Conservation (phyloP, 1,140 invertebrate species). For the Meloidogyne exigua region DNA sequence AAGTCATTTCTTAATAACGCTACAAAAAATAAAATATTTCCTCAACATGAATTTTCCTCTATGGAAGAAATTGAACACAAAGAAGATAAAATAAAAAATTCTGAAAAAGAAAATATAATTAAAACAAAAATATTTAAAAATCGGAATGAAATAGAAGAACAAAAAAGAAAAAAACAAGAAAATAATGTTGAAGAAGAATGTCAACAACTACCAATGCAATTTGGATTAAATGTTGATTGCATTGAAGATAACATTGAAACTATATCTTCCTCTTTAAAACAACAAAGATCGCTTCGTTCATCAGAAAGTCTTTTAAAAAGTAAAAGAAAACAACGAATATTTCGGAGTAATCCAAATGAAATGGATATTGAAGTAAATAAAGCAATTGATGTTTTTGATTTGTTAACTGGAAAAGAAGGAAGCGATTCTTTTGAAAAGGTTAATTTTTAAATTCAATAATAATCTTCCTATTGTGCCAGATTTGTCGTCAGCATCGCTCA, state of each 20-base stretch:
- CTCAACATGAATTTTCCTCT: not conserved
- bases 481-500: not conserved
- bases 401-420: not conserved
- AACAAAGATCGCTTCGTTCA: not conserved
- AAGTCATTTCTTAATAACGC: too few species aligned
- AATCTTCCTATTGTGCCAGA: not conserved
- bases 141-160: not conserved
- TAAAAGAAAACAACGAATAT: not conserved
- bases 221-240: not conserved
- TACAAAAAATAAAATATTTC: too few species aligned
- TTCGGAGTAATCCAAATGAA: not conserved
- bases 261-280: not conserved
- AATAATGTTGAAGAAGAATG: not conserved
- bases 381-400: constrained; percentile 12
- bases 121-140: constrained; percentile 1
- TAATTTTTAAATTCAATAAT: too few species aligned
- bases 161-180: constrained; percentile 1
- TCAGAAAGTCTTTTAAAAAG: too few species aligned
- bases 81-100: not conserved
- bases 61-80: not conserved
- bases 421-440: not conserved
- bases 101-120: not conserved
- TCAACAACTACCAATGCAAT: not conserved
- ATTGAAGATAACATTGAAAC: not conserved
- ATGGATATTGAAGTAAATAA: constrained; percentile 15